These are phyloP conservation scores for Eudasyphora cyanicolor DNA, from an alignment of 2,888 invertebrate genomes.

Conservation along the genomic window DNA sequence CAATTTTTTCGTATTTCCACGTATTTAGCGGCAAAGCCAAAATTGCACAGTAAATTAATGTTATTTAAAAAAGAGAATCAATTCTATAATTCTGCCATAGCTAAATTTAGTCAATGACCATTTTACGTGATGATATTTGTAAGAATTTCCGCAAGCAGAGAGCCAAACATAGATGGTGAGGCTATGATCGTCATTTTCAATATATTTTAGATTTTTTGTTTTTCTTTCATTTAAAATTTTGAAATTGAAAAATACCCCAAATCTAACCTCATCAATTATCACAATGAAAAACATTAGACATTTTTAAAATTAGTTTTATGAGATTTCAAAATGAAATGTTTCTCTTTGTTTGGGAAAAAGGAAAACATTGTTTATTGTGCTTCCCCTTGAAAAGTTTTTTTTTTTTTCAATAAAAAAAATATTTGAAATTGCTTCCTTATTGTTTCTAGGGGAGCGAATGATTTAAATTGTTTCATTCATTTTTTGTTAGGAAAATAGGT, in stretches of 20 bases:
- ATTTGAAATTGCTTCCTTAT: not conserved
- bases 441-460: too few species aligned
- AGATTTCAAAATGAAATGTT: too few species aligned
- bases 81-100: slow-evolving; percentile 30
- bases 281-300: too few species aligned
- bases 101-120: slow-evolving; percentile 63
- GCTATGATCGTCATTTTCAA: not conserved
- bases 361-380: too few species aligned
- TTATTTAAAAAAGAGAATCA: slow-evolving; percentile 19
- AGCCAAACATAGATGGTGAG: not conserved
- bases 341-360: slow-evolving; percentile 22
- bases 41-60: slow-evolving; percentile 9
- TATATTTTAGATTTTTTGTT: not conserved
- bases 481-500: not conserved
- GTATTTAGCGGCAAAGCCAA: slow-evolving; percentile 32
- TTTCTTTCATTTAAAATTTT: slow-evolving; percentile 39
- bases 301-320: too few species aligned
- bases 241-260: slow-evolving; percentile 13
- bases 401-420: too few species aligned
- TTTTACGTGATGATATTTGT: slow-evolving; percentile 61
- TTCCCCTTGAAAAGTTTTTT: too few species aligned
- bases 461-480: too few species aligned
- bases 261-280: not conserved
- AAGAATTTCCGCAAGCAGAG: not conserved
- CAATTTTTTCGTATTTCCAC: not conserved